These are phyloP conservation scores for Isoperla grammatica DNA, from an alignment of 2,888 invertebrate genomes.

Conservation along the genomic window DNA sequence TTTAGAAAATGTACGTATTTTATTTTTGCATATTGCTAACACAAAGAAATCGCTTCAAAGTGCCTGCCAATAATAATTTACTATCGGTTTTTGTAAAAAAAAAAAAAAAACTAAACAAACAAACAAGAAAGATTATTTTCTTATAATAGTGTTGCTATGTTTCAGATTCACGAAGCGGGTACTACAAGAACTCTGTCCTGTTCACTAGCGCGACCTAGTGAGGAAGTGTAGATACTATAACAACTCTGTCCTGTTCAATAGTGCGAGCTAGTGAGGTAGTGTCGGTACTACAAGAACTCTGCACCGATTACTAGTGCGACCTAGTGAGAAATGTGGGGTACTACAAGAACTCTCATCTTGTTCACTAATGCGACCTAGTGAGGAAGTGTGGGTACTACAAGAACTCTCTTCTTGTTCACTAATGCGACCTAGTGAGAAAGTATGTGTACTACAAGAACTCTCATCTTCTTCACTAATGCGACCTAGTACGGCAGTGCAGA, in stretches of 20 bases:
- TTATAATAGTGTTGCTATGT: slow-evolving; percentile 35
- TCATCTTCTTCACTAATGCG: slow-evolving; percentile 74
- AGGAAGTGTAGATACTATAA: slow-evolving; percentile 4
- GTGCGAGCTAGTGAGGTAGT: slow-evolving; percentile 43
- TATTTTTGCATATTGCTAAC: no score
- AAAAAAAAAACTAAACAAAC: no score
- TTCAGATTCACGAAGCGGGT: slow-evolving; percentile 53
- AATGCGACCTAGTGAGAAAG: slow-evolving; percentile 48
- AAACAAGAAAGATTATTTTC: no score
- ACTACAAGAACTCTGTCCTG: slow-evolving; percentile 86
- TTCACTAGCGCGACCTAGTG: slow-evolving; percentile 62
- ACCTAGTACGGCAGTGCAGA: slow-evolving; percentile 21
- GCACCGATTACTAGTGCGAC: slow-evolving; percentile 79
- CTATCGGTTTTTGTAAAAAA: no score
- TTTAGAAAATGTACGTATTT: no score
- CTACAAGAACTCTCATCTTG: slow-evolving; percentile 50
- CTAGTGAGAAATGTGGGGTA: slow-evolving; percentile 35
- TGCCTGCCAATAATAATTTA: no score
- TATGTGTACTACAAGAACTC: slow-evolving; percentile 82
- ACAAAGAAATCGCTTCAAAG: no score
- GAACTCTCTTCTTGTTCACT: slow-evolving; percentile 80
- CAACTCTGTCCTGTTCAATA: slow-evolving; percentile 66
- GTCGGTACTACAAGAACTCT: slow-evolving; percentile 82
- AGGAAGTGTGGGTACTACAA: slow-evolving; percentile 65
- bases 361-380: slow-evolving; percentile 61